Base-by-base conservation (phyloP, 2,888 invertebrate genomes). In the Acronicta alni region DNA sequence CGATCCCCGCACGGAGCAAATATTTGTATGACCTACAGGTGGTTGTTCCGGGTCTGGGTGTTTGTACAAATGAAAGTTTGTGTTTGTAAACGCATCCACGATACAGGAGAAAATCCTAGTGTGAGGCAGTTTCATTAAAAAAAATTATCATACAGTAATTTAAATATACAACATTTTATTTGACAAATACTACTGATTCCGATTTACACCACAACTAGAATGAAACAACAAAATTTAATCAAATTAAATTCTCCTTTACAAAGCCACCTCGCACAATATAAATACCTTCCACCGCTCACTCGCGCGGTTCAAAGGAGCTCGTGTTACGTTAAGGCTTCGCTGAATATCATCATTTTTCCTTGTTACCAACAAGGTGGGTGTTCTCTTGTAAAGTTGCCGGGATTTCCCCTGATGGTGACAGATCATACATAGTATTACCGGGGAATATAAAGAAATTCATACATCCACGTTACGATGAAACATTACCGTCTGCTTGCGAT, bases 381-480 rank as follows among this genome's bases (percentile, higher is more conserved):
- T 79, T 74, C 77, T 75, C 73, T 77, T 77, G 81, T 80, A 80
- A 82, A 80, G 74, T 81, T 82, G 79, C 82, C 57, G 70, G 80
- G 79, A 87, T 86, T 86, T 86, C 83, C 84, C 83, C 70, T 83
- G 87, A 84, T 87, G 83, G 84, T 84, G 85, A 87, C 85, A 86
- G 83, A 86, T 87, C 85, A 85, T 82, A 73, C 81, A 59, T 72
- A 75, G 76, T 72, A 79, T 75, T 80, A 70, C 77, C 70, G 60
- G 66, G 67, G 61, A 72, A 73, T 74, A 77, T 76, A 76, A 59
- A 72, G 58, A 65, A 61, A 75, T 72, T 72, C 72, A 75, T 67
- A 60, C 48, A 46, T 46, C 53, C 41, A 52, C 41, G 39, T 61
- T 62, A 48, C 59, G 56, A 43, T 64, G 58, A 63, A 73, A 57